Conservation (phyloP, 92 coral and sea anemone species). For the Siderastrea radians region DNA sequence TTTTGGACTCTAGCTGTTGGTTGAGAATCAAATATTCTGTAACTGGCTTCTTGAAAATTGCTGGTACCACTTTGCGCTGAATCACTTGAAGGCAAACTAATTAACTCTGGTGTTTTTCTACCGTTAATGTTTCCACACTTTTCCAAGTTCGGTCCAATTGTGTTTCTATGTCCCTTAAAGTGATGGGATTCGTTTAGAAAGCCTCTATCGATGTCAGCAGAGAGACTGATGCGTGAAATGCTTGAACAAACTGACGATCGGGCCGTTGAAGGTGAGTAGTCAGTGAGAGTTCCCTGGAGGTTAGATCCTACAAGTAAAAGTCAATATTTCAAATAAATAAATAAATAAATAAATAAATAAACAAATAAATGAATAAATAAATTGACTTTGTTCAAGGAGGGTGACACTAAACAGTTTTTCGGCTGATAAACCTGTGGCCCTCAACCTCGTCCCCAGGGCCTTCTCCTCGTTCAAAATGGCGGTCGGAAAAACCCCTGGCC, state of each 20-base stretch:
- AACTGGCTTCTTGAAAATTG: not conserved
- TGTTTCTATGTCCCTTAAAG: not conserved
- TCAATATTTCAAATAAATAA: too few species aligned
- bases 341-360: too few species aligned
- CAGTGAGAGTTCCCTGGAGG: not conserved
- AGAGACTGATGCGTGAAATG: not conserved
- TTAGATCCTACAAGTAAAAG: not conserved
- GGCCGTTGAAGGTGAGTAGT: not conserved
- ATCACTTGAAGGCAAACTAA: slow-evolving; percentile 6
- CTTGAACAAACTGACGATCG: not conserved
- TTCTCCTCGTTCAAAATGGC: too few species aligned
- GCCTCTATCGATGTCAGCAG: not conserved
- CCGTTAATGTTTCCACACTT: not conserved
- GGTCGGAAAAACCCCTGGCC: too few species aligned
- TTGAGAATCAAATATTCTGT: not conserved
- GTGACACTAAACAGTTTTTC: too few species aligned
- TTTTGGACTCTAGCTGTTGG: not conserved
- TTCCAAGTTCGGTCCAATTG: not conserved
- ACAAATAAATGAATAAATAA: too few species aligned
- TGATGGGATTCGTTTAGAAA: not conserved
- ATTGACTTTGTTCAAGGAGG: too few species aligned
- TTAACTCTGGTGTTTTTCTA: not conserved
- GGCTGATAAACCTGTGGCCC: too few species aligned
- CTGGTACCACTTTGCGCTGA: not conserved
- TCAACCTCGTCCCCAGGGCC: too few species aligned